phyloP scores from a whole-genome alignment of 2,797 vertebrate species.

The Hemitrygon akajei region DNA sequence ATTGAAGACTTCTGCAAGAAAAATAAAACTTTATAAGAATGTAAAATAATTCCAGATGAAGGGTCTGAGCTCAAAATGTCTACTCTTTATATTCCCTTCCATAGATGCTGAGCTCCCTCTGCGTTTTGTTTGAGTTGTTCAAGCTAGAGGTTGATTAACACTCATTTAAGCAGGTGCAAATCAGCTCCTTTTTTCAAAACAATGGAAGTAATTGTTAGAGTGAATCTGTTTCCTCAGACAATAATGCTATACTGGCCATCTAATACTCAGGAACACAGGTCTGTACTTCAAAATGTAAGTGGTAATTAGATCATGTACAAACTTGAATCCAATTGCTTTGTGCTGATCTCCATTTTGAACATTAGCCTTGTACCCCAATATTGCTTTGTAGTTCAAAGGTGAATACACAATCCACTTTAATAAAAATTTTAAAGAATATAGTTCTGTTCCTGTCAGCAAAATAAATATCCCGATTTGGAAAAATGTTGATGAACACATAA shows the following conservation, averaged over 20 bases:
- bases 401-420: background rate
- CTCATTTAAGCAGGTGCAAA: background rate
- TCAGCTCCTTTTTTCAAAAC: background rate
- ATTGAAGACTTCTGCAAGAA: background rate
- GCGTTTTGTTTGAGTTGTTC: too few species aligned
- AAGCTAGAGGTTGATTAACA: background rate
- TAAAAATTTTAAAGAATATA: background rate
- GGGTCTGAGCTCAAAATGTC: too few species aligned
- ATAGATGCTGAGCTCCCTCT: too few species aligned
- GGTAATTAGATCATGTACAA: background rate
- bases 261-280: background rate
- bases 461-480: background rate
- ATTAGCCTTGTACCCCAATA: background rate
- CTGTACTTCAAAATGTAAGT: background rate
- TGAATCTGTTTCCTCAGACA: background rate
- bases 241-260: background rate
- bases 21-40: background rate
- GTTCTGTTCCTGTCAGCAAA: background rate
- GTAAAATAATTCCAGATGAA: background rate
- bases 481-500: background rate
- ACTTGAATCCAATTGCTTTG: background rate
- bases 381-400: background rate
- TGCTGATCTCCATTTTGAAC: background rate
- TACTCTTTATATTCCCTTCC: too few species aligned
- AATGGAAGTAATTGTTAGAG: background rate